Percentiles rank a stretch among this genome's conserved stretches.
These are phyloP conservation scores for Trachemys scripta DNA, from an alignment of 2,113 vertebrate species.

Conservation along the genomic window DNA sequence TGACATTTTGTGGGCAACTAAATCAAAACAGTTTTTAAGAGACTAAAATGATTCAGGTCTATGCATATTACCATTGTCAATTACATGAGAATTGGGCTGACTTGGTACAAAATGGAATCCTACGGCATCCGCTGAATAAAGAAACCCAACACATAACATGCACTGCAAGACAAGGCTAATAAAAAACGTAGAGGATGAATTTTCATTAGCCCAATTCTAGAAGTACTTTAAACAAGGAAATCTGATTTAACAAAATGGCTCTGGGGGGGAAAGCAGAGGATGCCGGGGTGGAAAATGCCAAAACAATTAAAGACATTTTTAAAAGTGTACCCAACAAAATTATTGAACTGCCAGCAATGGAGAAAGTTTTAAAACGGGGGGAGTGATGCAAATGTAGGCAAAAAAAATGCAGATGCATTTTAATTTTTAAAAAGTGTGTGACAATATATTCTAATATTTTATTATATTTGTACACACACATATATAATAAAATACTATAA, in stretches of 20 bases:
- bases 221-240: slow-evolving; percentile 49
- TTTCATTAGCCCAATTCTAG: slow-evolving; percentile 50
- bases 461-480: neutral
- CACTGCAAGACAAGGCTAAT: slow-evolving; percentile 13
- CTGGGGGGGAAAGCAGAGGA: neutral
- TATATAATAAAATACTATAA: neutral
- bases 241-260: neutral
- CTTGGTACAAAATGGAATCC: slow-evolving; percentile 47
- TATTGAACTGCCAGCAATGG: neutral
- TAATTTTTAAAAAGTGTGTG: neutral
- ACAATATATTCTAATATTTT: neutral
- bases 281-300: neutral
- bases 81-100: slow-evolving; percentile 47
- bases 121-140: neutral
- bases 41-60: slow-evolving; percentile 84
- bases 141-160: neutral
- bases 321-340: neutral
- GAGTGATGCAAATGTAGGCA: neutral
- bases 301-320: neutral
- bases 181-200: neutral
- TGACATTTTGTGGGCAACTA: slow-evolving; percentile 85
- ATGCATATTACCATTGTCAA: slow-evolving; percentile 75
- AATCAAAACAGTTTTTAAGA: slow-evolving; percentile 76
- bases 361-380: neutral
- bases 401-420: neutral